Evolutionary conservation across 2,797 vertebrate genomes (phyloP), one percentile per base, ranked within the genome.

Genomic region (Artibeus lituratus): DNA sequence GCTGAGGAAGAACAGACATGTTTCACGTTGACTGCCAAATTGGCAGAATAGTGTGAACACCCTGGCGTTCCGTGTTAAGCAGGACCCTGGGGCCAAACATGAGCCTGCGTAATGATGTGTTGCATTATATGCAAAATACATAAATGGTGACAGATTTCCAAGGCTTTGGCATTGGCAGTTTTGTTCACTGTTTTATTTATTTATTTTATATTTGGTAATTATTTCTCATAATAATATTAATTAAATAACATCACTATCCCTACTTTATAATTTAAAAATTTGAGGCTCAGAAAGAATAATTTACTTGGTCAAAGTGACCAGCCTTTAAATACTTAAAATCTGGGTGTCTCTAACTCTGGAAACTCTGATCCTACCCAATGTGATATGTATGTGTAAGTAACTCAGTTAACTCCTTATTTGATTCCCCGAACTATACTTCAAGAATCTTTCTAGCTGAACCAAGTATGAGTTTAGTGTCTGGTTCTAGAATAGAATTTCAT

Each of bases 181-280:
- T 51, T 84, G 4, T 49, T 94, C 57, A 35, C 4, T 90, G 18
- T 57, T 93, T 88, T 4, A 47, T 77, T 89, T 49, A 65, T 44
- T 19, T 47, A 32, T 19, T 39, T 35, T 21, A 70, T 32, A 69
- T 88, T 86, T 78, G 59, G 69, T n/a, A 57, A 29, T 80, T 86
- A 83, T 83, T 90, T 93, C 29, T 90, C 24, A 37, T 1, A 87
- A 67, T 73, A 55, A 21, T 21, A 87, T 35, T 37, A 74, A 72
- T 78, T 39, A 85, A 14, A 51, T 69, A 83, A 16, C 26, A 62
- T 73, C 77, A n/a, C 32, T 39, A 82, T 35, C 11, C 10, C 1
- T 51, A 59, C 37, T 93, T 95, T 78, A 42, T 37, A 59, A 24
- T 47, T 90, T 80, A 87, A 65, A 85, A 96, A 92, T 85, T 1